Evolutionary conservation across 1,140 invertebrate genomes (phyloP), one percentile per base, ranked within the genome.

Genomic region (Spodoptera litura): DNA sequence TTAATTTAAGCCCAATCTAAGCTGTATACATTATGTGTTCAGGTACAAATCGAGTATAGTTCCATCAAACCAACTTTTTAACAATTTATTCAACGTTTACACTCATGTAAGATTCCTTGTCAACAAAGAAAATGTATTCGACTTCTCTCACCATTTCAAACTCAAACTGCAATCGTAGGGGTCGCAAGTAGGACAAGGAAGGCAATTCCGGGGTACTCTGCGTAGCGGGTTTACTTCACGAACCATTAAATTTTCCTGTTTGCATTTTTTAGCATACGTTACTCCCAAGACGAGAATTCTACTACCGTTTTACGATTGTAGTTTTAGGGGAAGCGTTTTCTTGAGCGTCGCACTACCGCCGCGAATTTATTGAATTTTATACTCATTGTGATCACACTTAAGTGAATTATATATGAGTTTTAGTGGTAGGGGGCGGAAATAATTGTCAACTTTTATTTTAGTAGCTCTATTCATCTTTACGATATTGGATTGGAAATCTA

Each of bases 191-290:
- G 81, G 88, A 89, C 86, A 87, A 83, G 77, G 79, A 83, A 74
- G 83, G 86, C 85, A 91, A 93, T 92, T 89, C 88, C 79, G 78
- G 84, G 83, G 87, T 88, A 85, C 85, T 90, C 83, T 79, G 78
- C 83, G 87, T 89, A 86, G 87, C 87, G 88, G 85, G 87, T 87
- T 91, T 90, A 89, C 88, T 93, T 93, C 92, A 94, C 93, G 93
- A 89, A 84, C 89, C 92, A 94, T 94, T 93, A 94, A 94, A 91
- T 94, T 92, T 94, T 89, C 90, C 89, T 93, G 91, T 93, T 93
- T 94, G 92, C 92, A 94, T 93, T 93, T 94, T 94, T 94, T 93
- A 94, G 88, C 93, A 94, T 94, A 94, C 88, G 91, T 89, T 93
- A 93, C 87, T 88, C 88, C 84, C 83, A 85, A 92, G 87, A 91